These are phyloP conservation scores for Amblyornis subalaris DNA, from an alignment of 2,113 vertebrate genomes.

Conservation along the genomic window DNA sequence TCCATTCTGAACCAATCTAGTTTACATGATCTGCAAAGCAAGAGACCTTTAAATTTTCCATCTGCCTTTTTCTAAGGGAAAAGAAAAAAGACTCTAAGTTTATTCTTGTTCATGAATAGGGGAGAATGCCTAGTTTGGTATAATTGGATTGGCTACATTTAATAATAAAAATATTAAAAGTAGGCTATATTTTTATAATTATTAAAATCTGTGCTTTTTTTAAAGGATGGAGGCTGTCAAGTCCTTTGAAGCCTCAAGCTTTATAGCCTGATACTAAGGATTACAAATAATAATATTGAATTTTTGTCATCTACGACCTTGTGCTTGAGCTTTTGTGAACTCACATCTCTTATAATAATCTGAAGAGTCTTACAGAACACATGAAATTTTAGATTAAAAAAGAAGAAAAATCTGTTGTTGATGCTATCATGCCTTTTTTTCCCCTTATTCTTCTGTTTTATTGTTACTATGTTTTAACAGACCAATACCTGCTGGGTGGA, in stretches of 20 bases:
- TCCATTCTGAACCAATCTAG: neutral
- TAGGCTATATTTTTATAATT: neutral
- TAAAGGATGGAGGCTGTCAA: neutral
- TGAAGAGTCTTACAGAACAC: neutral
- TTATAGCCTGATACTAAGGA: neutral
- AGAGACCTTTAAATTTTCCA: neutral
- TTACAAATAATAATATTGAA: neutral
- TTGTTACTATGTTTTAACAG: neutral
- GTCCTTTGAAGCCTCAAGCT: neutral
- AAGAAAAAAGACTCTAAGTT: neutral
- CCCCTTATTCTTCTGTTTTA: neutral
- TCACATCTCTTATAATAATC: neutral
- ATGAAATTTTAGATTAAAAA: neutral
- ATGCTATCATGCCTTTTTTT: neutral
- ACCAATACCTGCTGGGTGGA: neutral
- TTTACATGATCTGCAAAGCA: neutral
- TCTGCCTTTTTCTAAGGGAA: neutral
- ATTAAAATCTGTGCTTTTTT: neutral
- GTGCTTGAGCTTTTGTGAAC: neutral
- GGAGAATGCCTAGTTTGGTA: neutral
- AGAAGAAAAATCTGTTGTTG: neutral
- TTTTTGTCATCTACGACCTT: neutral
- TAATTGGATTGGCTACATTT: neutral
- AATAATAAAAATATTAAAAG: neutral
- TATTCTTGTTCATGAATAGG: neutral